A percentile compares a stretch with the other conserved stretches of the same genome.
phyloP scores from a whole-genome alignment of 2,797 vertebrate genomes.

The Chaetophractus vellerosus region DNA sequence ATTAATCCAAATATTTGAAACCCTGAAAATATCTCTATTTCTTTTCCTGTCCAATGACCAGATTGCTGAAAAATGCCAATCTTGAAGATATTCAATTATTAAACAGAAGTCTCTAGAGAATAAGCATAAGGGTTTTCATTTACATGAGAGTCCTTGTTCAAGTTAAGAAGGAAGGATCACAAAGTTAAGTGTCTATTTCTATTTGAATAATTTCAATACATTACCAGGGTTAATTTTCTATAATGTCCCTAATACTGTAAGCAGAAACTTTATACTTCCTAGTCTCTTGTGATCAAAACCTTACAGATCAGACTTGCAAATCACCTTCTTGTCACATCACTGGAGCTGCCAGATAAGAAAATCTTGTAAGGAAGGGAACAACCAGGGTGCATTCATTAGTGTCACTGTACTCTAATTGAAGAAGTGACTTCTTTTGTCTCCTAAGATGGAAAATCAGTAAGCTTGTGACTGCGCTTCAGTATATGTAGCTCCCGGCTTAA shows the following conservation, averaged over 20 bases:
- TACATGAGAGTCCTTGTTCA: conserved; percentile 58
- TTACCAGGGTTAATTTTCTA: conserved; percentile 75
- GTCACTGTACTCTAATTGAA: conserved; percentile 86
- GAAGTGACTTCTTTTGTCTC: conserved; percentile 82
- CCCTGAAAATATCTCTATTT: conserved; percentile 66
- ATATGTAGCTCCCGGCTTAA: conserved; percentile 37
- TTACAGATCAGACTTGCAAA: conserved; percentile 87
- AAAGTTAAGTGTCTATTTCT: conserved; percentile 80
- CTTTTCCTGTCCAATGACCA: conserved; percentile 73
- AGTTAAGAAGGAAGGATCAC: conserved; percentile 76
- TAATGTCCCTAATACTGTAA: conserved; percentile 81
- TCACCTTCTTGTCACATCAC: conserved; percentile 80
- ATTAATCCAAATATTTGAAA: conserved; percentile 65
- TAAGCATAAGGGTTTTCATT: conserved; percentile 56
- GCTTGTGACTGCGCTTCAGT: conserved; percentile 71
- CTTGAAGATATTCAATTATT: conserved; percentile 68
- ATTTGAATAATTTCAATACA: conserved; percentile 79
- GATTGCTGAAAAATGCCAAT: conserved; percentile 60
- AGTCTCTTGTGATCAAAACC: conserved; percentile 71
- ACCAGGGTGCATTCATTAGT: conserved; percentile 84
- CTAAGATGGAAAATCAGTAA: conserved; percentile 80
- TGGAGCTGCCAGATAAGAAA: conserved; percentile 85
- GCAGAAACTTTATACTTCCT: conserved; percentile 71
- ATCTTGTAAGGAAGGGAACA: conserved; percentile 83
- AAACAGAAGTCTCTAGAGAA: conserved; percentile 50